Conservation (phyloP, 2,113 vertebrate species). For the Raphicerus campestris region DNA sequence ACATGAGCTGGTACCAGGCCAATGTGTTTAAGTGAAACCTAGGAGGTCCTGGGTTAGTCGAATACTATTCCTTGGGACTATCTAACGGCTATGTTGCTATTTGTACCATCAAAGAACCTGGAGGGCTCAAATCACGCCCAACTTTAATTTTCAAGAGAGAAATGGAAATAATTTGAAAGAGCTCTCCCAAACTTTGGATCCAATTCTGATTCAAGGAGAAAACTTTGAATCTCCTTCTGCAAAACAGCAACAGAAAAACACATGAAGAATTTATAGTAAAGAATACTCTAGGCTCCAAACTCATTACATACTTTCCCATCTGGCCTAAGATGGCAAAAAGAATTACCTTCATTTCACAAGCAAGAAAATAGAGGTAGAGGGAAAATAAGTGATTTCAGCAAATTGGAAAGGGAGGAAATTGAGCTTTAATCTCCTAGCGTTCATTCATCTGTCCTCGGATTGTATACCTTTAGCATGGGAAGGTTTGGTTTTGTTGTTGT, state of each 20-base stretch:
- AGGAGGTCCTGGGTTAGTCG: conserved; percentile 29
- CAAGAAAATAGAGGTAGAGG: conserved; percentile 51
- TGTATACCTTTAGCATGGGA: neutral
- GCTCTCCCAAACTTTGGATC: conserved; percentile 12
- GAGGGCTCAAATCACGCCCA: conserved; percentile 16
- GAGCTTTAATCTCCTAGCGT: neutral
- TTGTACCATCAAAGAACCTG: neutral
- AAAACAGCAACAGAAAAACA: conserved; percentile 34
- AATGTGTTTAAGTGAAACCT: conserved; percentile 51
- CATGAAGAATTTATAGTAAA: conserved; percentile 57
- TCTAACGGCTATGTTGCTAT: neutral
- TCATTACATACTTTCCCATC: conserved; percentile 56
- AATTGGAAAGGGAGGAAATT: conserved; percentile 51
- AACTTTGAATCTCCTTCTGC: conserved; percentile 36
- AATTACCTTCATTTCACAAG: conserved; percentile 59
- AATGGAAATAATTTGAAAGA: conserved; percentile 39
- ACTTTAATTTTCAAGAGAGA: conserved; percentile 39
- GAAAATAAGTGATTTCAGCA: conserved; percentile 52
- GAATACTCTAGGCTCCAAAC: conserved; percentile 45
- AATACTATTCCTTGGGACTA: conserved; percentile 50
- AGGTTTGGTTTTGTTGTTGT: neutral
- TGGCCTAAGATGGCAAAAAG: conserved; percentile 52
- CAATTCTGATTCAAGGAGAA: neutral
- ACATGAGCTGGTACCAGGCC: conserved; percentile 40
- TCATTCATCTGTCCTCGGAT: neutral